phyloP scores from a whole-genome alignment of 2,113 vertebrate species.

The Panthera leo region DNA sequence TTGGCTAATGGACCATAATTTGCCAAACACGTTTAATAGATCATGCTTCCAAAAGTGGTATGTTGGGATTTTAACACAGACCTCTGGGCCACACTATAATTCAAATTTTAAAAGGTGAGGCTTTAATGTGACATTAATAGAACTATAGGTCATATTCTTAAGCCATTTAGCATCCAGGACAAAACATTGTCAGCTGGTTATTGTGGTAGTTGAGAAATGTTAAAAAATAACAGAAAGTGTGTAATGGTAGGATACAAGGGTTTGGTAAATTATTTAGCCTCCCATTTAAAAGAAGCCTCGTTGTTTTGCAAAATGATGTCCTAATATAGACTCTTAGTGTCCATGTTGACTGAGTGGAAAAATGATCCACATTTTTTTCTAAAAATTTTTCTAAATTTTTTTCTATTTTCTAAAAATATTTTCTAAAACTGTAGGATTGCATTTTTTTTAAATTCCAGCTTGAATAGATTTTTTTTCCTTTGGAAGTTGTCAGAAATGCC shows the following conservation, averaged over 20 bases:
- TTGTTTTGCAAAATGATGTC: conserved; percentile 60
- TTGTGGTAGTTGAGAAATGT: conserved; percentile 36
- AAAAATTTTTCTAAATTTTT: too few species aligned
- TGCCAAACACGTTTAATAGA: neutral
- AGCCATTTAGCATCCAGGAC: neutral
- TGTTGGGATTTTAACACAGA: neutral
- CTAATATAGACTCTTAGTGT: conserved; percentile 20
- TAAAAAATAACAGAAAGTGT: neutral
- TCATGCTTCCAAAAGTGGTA: neutral
- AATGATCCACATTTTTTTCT: neutral
- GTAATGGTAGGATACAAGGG: neutral
- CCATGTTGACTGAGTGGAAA: conserved; percentile 33
- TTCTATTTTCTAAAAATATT: too few species aligned
- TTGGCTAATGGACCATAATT: neutral
- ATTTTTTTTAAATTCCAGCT: conserved; percentile 49
- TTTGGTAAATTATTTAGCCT: conserved; percentile 49
- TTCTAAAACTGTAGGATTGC: neutral
- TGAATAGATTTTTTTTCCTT: conserved; percentile 25
- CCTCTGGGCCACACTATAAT: neutral
- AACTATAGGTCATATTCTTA: neutral
- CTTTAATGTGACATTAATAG: neutral
- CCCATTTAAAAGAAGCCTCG: conserved; percentile 52
- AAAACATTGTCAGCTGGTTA: conserved; percentile 23
- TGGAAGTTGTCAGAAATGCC: conserved; percentile 37
- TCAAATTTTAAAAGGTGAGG: neutral